These are phyloP conservation scores for Gari tellinella DNA, from an alignment of 2,888 invertebrate genomes.

Conservation along the genomic window DNA sequence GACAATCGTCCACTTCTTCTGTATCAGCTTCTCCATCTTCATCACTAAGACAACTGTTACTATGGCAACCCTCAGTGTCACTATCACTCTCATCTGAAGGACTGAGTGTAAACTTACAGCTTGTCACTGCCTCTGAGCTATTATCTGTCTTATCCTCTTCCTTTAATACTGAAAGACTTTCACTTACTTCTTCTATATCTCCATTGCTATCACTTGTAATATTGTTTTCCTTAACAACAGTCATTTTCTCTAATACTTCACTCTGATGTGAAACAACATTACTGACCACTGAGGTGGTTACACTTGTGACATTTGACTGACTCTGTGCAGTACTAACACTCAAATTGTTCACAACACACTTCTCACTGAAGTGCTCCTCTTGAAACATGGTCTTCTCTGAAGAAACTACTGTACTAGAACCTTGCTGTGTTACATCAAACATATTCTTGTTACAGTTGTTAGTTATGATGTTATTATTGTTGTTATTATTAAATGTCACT, in stretches of 20 bases:
- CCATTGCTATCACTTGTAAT: too few species aligned
- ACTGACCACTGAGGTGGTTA: not conserved
- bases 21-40: conserved; percentile 45
- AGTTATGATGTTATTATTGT: conserved; percentile 1
- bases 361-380: conserved; percentile 37
- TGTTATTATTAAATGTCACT: conserved; percentile 14
- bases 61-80: conserved; percentile 37
- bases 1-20: conserved; percentile 26
- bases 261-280: too few species aligned
- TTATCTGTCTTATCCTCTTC: too few species aligned
- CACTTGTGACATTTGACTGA: conserved; percentile 17
- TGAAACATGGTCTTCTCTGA: too few species aligned
- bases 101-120: conserved; percentile 6
- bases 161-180: too few species aligned
- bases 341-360: conserved; percentile 32
- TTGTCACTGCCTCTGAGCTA: too few species aligned
- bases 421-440: conserved; percentile 1
- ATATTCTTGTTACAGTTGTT: too few species aligned
- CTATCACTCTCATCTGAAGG: conserved; percentile 53
- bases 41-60: conserved; percentile 42
- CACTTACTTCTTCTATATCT: too few species aligned
- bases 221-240: too few species aligned
- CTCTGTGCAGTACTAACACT: conserved; percentile 23
- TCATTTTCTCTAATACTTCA: too few species aligned
- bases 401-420: not conserved